Evolutionary conservation across 1,140 invertebrate species (phyloP).

Genomic region (Lethocerus indicus): DNA sequence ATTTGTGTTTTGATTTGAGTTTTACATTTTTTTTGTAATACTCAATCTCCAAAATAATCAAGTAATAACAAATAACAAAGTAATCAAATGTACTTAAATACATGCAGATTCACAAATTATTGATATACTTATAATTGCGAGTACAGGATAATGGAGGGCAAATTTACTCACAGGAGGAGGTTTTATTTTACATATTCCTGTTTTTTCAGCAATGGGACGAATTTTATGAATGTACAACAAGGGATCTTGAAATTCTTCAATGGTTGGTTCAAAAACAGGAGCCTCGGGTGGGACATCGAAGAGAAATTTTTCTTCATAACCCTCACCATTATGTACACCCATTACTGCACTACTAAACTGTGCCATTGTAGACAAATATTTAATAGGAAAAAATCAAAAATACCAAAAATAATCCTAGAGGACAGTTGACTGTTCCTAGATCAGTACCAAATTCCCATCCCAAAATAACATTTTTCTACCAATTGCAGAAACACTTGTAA

Average conservation of each 20-base stretch:
- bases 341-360: too few species aligned
- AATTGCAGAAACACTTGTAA: too few species aligned
- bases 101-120: neutral
- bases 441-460: too few species aligned
- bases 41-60: neutral
- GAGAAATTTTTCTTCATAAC: too few species aligned
- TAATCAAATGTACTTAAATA: neutral
- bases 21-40: neutral
- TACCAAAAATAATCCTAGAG: too few species aligned
- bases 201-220: conserved; percentile 71
- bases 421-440: too few species aligned
- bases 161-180: conserved; percentile 45
- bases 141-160: too few species aligned
- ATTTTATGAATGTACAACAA: conserved; percentile 86
- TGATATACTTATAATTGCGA: neutral
- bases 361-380: too few species aligned
- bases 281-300: conserved; percentile 72
- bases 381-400: too few species aligned
- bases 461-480: too few species aligned
- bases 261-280: conserved; percentile 74
- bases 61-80: neutral
- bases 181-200: conserved; percentile 88
- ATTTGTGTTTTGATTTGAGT: neutral
- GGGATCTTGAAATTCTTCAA: conserved; percentile 84
- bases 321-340: too few species aligned